Conservation (phyloP, 2,113 vertebrate species). For the Burhinus oedicnemus region DNA sequence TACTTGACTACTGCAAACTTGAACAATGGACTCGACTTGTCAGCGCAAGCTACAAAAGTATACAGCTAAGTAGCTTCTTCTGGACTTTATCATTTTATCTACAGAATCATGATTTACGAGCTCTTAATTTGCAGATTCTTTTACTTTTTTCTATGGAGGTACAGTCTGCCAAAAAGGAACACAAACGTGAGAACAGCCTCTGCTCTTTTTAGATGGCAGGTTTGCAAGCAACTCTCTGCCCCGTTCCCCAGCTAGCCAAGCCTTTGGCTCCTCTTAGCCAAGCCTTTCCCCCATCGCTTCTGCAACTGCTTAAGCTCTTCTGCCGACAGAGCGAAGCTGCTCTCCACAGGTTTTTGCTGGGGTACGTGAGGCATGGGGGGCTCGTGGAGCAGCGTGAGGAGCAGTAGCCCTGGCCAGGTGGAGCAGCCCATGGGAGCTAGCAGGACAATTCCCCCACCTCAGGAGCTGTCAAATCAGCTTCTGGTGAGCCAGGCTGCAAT, state of each 20-base stretch:
- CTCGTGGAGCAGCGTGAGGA: accelerated
- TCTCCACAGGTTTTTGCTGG: neutral
- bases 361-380: accelerated
- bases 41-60: neutral
- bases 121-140: neutral
- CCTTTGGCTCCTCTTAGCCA: neutral
- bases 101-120: neutral
- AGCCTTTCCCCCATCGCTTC: accelerated
- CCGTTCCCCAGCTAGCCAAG: neutral
- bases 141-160: neutral
- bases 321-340: accelerated
- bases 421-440: neutral
- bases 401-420: neutral
- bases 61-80: neutral
- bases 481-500: too few relatives aligned
- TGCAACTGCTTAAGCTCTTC: neutral
- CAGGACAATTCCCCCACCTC: neutral
- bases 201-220: neutral
- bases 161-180: neutral
- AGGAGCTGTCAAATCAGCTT: neutral
- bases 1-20: neutral
- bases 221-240: neutral
- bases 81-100: neutral
- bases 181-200: neutral
- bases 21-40: neutral